A percentile compares a stretch with the other conserved stretches of the same genome.
Conservation (phyloP, 2,888 invertebrate genomes). For the Scaptodrosophila latifasciaeformis region DNA sequence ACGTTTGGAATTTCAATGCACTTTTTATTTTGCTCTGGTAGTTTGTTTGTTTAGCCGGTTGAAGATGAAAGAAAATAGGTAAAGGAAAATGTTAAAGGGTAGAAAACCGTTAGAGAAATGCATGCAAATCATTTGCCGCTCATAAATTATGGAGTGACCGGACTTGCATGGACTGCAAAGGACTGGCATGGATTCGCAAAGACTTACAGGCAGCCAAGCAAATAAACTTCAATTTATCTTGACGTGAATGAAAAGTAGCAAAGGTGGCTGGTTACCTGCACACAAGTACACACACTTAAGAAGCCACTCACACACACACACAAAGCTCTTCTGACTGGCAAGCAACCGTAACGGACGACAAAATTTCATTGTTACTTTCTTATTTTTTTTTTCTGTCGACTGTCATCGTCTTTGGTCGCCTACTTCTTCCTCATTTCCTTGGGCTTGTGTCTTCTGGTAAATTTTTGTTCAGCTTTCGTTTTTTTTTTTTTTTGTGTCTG, state of each 20-base stretch:
- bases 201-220: slow-evolving; percentile 32
- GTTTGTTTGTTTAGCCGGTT: slow-evolving; percentile 1
- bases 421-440: no score
- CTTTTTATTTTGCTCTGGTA: neutral
- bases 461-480: no score
- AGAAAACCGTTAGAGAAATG: slow-evolving; percentile 24
- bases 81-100: neutral
- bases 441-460: no score
- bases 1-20: neutral
- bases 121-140: slow-evolving; percentile 62
- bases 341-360: slow-evolving; percentile 1
- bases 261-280: neutral
- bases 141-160: slow-evolving; percentile 50
- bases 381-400: no score
- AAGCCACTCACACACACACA: no score
- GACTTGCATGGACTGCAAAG: neutral
- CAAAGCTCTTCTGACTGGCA: neutral
- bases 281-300: no score
- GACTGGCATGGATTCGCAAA: slow-evolving; percentile 10
- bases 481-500: slow-evolving; percentile 4
- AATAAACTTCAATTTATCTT: slow-evolving; percentile 60
- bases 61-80: slow-evolving; percentile 29
- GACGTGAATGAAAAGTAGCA: slow-evolving; percentile 13
- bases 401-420: no score
- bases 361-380: no score